Evolutionary conservation across 2,113 vertebrate genomes (phyloP).

Genomic region (Triplophysa siluroides): DNA sequence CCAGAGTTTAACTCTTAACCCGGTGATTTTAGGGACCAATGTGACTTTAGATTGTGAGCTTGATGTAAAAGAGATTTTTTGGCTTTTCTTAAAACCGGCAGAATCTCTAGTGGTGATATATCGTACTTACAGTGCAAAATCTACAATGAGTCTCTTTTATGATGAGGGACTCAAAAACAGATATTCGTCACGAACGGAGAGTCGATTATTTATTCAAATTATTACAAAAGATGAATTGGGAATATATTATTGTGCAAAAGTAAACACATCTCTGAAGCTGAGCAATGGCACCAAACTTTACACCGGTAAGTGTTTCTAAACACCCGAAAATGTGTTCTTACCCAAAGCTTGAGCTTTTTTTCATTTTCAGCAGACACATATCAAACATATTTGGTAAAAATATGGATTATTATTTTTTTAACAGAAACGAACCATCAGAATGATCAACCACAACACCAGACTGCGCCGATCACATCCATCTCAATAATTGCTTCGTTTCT

Average conservation of each 20-base stretch:
- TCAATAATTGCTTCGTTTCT: too few species aligned
- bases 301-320: slow-evolving; percentile 30
- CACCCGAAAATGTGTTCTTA: too few species aligned
- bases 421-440: too few species aligned
- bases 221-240: neutral
- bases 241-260: slow-evolving; percentile 29
- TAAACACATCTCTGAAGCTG: neutral
- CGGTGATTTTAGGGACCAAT: slow-evolving; percentile 38
- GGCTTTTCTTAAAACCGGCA: slow-evolving; percentile 26
- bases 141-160: accelerated
- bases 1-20: slow-evolving; percentile 9
- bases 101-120: slow-evolving; percentile 20
- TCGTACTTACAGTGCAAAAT: neutral
- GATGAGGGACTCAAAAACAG: neutral
- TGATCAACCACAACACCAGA: too few species aligned
- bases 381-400: too few species aligned
- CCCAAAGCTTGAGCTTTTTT: too few species aligned
- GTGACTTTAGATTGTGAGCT: slow-evolving; percentile 39
- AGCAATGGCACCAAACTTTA: slow-evolving; percentile 33
- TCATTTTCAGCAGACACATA: too few species aligned
- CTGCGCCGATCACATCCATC: too few species aligned
- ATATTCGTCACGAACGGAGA: neutral
- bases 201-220: slow-evolving; percentile 32
- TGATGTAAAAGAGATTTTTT: neutral
- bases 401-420: too few species aligned